Conservation (phyloP, 2,797 vertebrate genomes). For the Pangasius krempfi region DNA sequence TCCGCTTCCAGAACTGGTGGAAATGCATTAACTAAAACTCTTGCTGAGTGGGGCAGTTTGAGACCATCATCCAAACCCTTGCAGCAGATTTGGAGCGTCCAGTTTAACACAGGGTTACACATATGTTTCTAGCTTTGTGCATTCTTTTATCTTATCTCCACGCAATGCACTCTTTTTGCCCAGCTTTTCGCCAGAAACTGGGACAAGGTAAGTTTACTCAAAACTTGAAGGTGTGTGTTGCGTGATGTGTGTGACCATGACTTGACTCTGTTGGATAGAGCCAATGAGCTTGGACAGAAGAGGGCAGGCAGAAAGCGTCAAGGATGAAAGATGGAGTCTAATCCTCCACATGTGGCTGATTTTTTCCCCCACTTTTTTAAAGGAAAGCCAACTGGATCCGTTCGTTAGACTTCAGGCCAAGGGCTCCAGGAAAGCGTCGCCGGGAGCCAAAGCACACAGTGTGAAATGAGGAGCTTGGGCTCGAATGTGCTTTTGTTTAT, state of each 20-base stretch:
- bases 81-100: slow-evolving; percentile 32
- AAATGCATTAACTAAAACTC: slow-evolving; percentile 26
- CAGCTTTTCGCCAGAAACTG: slow-evolving; percentile 31
- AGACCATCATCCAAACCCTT: slow-evolving; percentile 12
- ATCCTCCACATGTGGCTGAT: slow-evolving; percentile 82
- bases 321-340: slow-evolving; percentile 82
- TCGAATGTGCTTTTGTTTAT: slow-evolving; percentile 89
- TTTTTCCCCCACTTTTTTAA: slow-evolving; percentile 62
- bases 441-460: slow-evolving; percentile 86
- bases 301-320: slow-evolving; percentile 76
- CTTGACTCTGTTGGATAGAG: slow-evolving; percentile 56
- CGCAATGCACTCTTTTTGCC: background rate
- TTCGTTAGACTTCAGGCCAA: slow-evolving; percentile 82
- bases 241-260: slow-evolving; percentile 55
- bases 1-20: slow-evolving; percentile 13
- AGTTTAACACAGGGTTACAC: slow-evolving; percentile 14
- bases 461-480: slow-evolving; percentile 87
- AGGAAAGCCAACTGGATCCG: slow-evolving; percentile 83
- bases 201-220: slow-evolving; percentile 46
- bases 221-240: slow-evolving; percentile 42
- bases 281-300: slow-evolving; percentile 68
- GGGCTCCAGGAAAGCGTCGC: slow-evolving; percentile 80
- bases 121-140: slow-evolving; percentile 11
- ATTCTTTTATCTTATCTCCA: slow-evolving; percentile 28
- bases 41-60: slow-evolving; percentile 1